Conservation (phyloP, 2,888 invertebrate species). For the Sarcophaga rosellei region DNA sequence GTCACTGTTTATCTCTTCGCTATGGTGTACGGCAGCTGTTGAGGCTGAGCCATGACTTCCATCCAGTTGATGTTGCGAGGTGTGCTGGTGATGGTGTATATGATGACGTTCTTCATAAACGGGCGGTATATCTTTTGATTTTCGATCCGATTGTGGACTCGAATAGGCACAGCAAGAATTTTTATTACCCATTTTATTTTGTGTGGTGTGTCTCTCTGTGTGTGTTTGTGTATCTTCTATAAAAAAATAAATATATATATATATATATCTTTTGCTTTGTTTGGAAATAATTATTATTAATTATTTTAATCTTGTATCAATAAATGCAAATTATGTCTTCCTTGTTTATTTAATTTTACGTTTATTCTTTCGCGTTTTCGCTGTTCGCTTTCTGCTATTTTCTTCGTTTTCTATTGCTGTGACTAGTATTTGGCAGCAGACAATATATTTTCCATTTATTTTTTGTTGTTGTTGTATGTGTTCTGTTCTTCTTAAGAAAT, state of each 20-base stretch:
- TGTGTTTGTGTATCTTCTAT: constrained; percentile 25
- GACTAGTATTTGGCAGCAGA: constrained; percentile 63
- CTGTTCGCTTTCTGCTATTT: neutral
- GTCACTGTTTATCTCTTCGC: constrained; percentile 74
- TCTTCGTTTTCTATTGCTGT: constrained; percentile 35
- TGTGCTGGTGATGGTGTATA: constrained; percentile 86
- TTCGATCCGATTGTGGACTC: constrained; percentile 84
- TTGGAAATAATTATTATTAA: constrained; percentile 42
- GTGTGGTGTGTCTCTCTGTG: constrained; percentile 9
- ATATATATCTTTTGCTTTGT: constrained; percentile 11
- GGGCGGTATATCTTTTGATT: constrained; percentile 82
- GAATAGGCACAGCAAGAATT: constrained; percentile 91
- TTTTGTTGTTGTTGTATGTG: constrained; percentile 9
- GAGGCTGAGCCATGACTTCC: constrained; percentile 69
- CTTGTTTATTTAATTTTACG: constrained; percentile 58
- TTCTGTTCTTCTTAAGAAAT: constrained; percentile 47
- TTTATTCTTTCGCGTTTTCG: constrained; percentile 34
- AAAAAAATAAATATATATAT: neutral
- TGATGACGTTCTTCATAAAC: constrained; percentile 83
- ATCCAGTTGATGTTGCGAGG: constrained; percentile 69
- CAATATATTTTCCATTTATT: constrained; percentile 20
- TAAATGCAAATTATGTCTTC: constrained; percentile 67
- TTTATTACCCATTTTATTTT: constrained; percentile 87
- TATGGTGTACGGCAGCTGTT: constrained; percentile 72
- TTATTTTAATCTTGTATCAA: constrained; percentile 54